Evolutionary conservation across 2,888 invertebrate genomes (phyloP).

Genomic region (Luperina nickerlii): DNA sequence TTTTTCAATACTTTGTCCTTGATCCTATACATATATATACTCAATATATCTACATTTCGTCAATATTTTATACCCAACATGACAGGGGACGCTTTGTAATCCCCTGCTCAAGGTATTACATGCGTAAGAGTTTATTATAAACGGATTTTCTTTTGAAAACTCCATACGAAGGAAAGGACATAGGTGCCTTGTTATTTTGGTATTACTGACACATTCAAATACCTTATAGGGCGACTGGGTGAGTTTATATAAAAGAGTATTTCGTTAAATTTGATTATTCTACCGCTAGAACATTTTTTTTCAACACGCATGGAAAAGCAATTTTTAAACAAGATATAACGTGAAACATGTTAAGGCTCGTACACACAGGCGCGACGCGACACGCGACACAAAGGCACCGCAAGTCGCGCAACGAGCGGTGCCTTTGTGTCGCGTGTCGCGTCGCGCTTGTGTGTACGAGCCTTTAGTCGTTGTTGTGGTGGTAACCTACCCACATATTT

Average conservation of each 20-base stretch:
- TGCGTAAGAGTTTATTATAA: conserved; percentile 27
- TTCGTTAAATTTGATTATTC: not conserved
- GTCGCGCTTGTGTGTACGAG: too few relatives aligned
- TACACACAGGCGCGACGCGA: too few relatives aligned
- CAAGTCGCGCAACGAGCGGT: too few relatives aligned
- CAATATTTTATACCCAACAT: conserved; percentile 46
- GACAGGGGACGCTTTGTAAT: conserved; percentile 35
- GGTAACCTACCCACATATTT: too few relatives aligned
- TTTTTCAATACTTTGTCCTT: conserved; percentile 21
- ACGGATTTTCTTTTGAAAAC: conserved; percentile 23
- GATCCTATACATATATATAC: not conserved
- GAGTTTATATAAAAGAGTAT: conserved; percentile 1
- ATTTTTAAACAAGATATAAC: not conserved
- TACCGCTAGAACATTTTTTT: not conserved
- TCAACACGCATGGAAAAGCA: not conserved
- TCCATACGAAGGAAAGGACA: not conserved
- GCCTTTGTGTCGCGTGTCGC: too few relatives aligned
- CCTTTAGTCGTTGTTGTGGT: too few relatives aligned
- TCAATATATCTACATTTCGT: conserved; percentile 25
- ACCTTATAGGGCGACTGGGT: not conserved
- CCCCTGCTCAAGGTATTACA: conserved; percentile 5
- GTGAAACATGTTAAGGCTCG: not conserved
- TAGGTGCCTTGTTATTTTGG: conserved; percentile 12
- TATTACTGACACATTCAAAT: conserved; percentile 3
- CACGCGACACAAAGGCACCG: too few relatives aligned